Percentiles rank a stretch among this genome's conserved stretches.
Conservation (phyloP, 2,113 vertebrate genomes). For the Lucifuga dentata region DNA sequence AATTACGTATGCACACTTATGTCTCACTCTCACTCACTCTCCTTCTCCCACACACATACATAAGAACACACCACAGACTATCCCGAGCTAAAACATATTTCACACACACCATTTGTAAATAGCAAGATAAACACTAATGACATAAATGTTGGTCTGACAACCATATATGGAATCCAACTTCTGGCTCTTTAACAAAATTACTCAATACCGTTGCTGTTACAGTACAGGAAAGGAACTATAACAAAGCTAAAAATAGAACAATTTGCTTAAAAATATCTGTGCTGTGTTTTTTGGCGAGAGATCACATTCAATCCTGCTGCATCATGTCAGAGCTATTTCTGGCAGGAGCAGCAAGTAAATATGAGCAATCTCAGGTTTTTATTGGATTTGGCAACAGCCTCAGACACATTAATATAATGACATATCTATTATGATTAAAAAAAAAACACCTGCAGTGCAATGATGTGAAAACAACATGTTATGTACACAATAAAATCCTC, state of each 20-base stretch:
- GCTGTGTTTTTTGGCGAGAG: conserved; percentile 34
- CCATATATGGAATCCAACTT: conserved; percentile 56
- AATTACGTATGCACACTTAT: conserved; percentile 23
- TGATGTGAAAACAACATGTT: neutral
- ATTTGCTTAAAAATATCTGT: conserved; percentile 29
- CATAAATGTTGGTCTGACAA: conserved; percentile 28
- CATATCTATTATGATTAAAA: neutral
- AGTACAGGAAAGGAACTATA: conserved; percentile 6
- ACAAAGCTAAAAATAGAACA: conserved; percentile 58
- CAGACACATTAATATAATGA: neutral
- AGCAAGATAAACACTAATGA: conserved; percentile 44
- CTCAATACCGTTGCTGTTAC: conserved; percentile 29
- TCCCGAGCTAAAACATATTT: conserved; percentile 44
- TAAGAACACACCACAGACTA: conserved; percentile 23
- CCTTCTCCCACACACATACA: conserved; percentile 24
- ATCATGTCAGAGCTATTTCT: conserved; percentile 39
- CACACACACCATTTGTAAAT: conserved; percentile 65
- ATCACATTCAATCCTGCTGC: conserved; percentile 26
- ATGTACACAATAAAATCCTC: neutral
- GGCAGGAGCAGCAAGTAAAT: neutral
- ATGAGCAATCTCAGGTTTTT: neutral
- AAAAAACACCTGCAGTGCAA: neutral
- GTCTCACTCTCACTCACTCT: neutral
- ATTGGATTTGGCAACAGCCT: neutral
- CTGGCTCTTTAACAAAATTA: conserved; percentile 48